phyloP scores from a whole-genome alignment of 2,113 vertebrate genomes.

The Rhinoderma darwinii region DNA sequence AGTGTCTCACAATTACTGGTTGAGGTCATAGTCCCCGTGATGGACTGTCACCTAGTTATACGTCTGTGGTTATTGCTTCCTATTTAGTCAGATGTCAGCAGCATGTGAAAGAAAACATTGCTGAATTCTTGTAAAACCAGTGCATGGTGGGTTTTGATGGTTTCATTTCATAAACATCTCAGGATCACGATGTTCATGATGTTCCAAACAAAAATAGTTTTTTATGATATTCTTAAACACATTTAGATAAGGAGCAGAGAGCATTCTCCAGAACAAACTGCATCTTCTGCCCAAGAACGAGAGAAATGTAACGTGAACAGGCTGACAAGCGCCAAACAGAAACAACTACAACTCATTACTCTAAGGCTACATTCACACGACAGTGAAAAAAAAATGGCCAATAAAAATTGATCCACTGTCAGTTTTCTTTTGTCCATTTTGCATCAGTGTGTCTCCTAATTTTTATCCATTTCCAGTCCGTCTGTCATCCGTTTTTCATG shows the following conservation, averaged over 20 bases:
- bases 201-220: neutral
- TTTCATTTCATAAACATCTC: neutral
- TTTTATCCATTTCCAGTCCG: too few relatives aligned
- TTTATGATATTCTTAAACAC: neutral
- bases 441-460: too few relatives aligned
- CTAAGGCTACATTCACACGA: neutral
- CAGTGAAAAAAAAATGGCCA: too few relatives aligned
- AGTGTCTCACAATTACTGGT: neutral
- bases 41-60: neutral
- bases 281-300: too few relatives aligned
- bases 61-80: neutral
- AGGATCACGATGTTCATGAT: neutral
- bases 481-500: too few relatives aligned
- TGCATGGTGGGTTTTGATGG: neutral
- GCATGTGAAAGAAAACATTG: neutral
- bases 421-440: too few relatives aligned
- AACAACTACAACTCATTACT: neutral
- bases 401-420: too few relatives aligned
- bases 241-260: neutral
- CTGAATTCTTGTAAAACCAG: neutral
- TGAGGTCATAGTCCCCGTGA: neutral
- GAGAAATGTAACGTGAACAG: neutral
- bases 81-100: neutral
- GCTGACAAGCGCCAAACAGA: neutral
- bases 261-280: neutral